phyloP scores from a whole-genome alignment of 1,140 invertebrate genomes.

The Hyphantria cunea region DNA sequence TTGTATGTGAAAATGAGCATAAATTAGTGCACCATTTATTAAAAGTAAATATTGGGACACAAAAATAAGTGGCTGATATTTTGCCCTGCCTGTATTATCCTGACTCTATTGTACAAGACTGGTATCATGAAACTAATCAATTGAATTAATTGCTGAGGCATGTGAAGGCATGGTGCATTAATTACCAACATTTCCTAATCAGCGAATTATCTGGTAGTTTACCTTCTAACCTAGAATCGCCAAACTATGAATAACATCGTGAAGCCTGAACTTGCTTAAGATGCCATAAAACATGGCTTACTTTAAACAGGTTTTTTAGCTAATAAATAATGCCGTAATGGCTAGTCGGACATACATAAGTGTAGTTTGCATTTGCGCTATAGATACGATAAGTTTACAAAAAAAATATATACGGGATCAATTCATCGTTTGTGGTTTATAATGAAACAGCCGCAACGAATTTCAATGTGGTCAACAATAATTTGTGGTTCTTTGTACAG shows the following conservation, averaged over 20 bases:
- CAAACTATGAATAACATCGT: background rate
- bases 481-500: conserved; percentile 55
- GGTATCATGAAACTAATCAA: too few species aligned
- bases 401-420: conserved; percentile 50
- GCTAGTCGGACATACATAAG: background rate
- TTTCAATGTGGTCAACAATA: conserved; percentile 55
- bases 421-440: conserved; percentile 59
- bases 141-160: too few species aligned
- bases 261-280: background rate
- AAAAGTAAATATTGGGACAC: background rate
- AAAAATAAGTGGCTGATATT: background rate
- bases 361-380: background rate
- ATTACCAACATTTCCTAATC: too few species aligned
- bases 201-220: background rate
- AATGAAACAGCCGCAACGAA: conserved; percentile 63
- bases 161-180: too few species aligned
- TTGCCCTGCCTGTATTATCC: too few species aligned
- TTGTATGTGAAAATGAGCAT: background rate
- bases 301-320: background rate
- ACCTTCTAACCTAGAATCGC: background rate
- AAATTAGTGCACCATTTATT: background rate
- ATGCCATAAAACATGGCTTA: background rate
- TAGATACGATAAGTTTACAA: conserved; percentile 28
- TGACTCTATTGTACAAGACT: background rate
- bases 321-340: background rate